Base-by-base conservation (phyloP, 1,140 invertebrate genomes). In the Drosophila athabasca region DNA sequence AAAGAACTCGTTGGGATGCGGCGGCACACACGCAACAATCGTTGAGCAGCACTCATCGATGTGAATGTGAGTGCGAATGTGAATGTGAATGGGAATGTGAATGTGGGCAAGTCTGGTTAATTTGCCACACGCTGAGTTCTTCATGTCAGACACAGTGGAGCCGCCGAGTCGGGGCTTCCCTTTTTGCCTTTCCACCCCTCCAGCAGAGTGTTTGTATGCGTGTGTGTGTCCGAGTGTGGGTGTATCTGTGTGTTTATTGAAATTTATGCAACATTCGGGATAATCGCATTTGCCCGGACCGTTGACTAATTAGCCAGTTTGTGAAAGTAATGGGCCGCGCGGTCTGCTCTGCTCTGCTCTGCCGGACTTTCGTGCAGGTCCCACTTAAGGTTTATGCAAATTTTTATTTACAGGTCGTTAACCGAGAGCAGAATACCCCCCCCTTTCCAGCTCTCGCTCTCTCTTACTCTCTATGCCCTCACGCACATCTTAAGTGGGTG, bases 371-470 rank as follows among this genome's bases (percentile, higher is more conserved):
- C 54, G 67, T 80, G 70, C 48, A 51, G 54, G 43, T 46, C 59
- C 35, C 81, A 65, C 69, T 79, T 62, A 29, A 59, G 57, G 85
- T 66, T 81, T 88, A 83, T 88, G 83, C 68, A 75, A 85, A 85
- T 85, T 85, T 85, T 78, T 75, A 79, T 85, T 82, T 82, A 67
- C 78, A 82, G 82, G 82, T 85, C 82, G 79, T 85, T 85, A 85
- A 85, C 82, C 82, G 82, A 48, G 53, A 62, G 44, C 60, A 64
- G 29, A 59, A 51, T 49, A 53, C 60, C 55, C 55, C 52, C 26
- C 41, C 22, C 22, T 44, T 52, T 43, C 39, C 50, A 39, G 19
- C 19, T 26, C 29, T 22, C 41, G 44, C 60, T 44, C 41, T 24
- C 35, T 9, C n/a, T 19, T 19, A 19, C 4, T 2, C 2, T 11